Percentiles rank a stretch among this genome's conserved stretches.
Evolutionary conservation across 2,797 vertebrate genomes (phyloP).

Genomic region (Cirrhinus mrigala): DNA sequence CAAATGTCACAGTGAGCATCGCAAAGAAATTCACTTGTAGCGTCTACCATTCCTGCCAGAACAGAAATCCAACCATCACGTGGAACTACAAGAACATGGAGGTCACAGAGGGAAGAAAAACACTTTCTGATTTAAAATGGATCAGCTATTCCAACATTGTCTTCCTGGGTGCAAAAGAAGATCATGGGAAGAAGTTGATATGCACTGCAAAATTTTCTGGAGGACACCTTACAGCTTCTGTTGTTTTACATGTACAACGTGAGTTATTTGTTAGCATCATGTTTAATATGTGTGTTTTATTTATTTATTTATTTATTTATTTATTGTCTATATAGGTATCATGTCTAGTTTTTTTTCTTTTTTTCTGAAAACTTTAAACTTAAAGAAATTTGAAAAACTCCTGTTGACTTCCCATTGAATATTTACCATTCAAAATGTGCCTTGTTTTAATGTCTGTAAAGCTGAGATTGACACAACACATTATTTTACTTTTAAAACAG

Average conservation of each 20-base stretch:
- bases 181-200: slow-evolving; percentile 64
- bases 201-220: slow-evolving; percentile 65
- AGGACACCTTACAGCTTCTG: slow-evolving; percentile 53
- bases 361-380: neutral
- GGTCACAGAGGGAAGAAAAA: neutral
- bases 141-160: slow-evolving; percentile 61
- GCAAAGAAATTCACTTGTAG: slow-evolving; percentile 66
- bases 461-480: neutral
- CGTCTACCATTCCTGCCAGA: slow-evolving; percentile 67
- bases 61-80: slow-evolving; percentile 60
- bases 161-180: slow-evolving; percentile 62
- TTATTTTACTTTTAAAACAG: neutral
- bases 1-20: slow-evolving; percentile 62
- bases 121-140: neutral
- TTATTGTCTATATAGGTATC: neutral
- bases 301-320: too few relatives aligned
- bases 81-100: slow-evolving; percentile 71
- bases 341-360: neutral
- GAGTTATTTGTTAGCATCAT: slow-evolving; percentile 40
- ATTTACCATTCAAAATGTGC: neutral
- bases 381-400: neutral
- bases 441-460: neutral
- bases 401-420: neutral
- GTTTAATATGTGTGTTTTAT: neutral
- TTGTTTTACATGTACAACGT: slow-evolving; percentile 61